A percentile compares a stretch with the other conserved stretches of the same genome.
These are phyloP conservation scores for Ceuthmochares aereus DNA, from an alignment of 2,113 vertebrate species.

Conservation along the genomic window DNA sequence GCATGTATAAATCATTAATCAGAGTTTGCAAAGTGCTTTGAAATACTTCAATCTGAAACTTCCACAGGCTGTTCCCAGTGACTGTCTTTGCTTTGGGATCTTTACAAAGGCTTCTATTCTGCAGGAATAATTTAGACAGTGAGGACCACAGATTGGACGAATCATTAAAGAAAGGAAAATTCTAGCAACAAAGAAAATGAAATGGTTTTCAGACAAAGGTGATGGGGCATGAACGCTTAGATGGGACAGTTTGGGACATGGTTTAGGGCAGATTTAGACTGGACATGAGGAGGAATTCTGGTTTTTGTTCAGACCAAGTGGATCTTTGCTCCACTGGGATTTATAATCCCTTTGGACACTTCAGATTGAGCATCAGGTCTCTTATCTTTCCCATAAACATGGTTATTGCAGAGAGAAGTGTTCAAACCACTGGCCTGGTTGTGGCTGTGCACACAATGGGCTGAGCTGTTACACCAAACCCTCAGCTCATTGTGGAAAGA, in stretches of 20 bases:
- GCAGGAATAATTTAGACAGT: not conserved
- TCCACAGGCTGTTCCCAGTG: not conserved
- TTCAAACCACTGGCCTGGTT: not conserved
- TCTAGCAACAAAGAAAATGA: not conserved
- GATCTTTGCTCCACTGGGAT: not conserved
- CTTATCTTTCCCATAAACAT: not conserved
- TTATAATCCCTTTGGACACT: not conserved
- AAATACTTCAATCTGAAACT: slow-evolving; percentile 10
- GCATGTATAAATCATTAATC: not conserved
- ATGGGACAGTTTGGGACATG: no score
- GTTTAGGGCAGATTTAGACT: no score
- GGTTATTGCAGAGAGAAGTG: not conserved
- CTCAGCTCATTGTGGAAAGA: not conserved
- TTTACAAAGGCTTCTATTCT: not conserved
- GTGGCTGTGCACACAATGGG: accelerated
- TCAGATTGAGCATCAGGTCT: not conserved
- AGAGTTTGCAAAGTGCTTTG: not conserved
- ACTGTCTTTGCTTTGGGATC: not conserved
- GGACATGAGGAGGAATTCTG: not conserved
- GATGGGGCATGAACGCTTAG: accelerated
- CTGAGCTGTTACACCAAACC: not conserved
- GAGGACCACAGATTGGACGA: no score
- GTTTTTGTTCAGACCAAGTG: not conserved
- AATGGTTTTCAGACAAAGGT: not conserved
- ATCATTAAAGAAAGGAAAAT: not conserved